Base-by-base conservation (phyloP, 2,113 vertebrate genomes). In the Corydoras maculifer region DNA sequence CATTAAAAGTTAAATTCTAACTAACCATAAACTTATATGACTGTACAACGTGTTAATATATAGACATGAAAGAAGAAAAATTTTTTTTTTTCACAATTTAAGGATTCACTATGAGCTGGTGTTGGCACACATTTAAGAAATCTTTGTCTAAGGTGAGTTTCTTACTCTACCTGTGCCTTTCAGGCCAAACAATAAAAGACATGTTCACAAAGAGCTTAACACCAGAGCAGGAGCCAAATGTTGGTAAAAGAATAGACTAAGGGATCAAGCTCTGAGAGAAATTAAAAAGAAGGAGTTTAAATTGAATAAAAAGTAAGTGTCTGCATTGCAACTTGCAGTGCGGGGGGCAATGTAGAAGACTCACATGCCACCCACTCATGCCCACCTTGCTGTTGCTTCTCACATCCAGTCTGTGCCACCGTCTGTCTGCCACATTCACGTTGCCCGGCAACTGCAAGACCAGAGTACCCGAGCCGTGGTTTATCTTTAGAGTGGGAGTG, bases 401-500 rank as follows among this genome's bases (percentile, higher is more conserved):
- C 81, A 96, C 86, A 78, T 95, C 92, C 50, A 95, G 83, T 32
- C 83, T 88, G 85, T 96, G 93, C 94, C 94, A 95, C 50, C 87
- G 88, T 80, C 91, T 89, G 87, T 95, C 93, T 35, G 92, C 91
- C 65, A 91, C 88, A 4, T 94, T 92, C 78, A 94, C 84, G 80
- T 90, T 87, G 83, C 88, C 84, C 79, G 92, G 92, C 84, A 94
- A 90, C 87, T 89, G 91, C 66, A 94, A 81, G 69, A 88, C 83
- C 84, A 91, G 78, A 51, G 88, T 90, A 77, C 89, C 91, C 5
- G 89, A 87, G 78, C 91, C 91, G 1, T 91, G 90, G 88, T 91
- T 92, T 77, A 95, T 90, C 86, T 92, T 94, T 82, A 95, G 82
- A 76, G 91, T 88, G 58, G 92, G 93, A 79, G 90, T 74, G 67